Conservation (phyloP, 2,113 vertebrate species). For the Xenopus laevis region DNA sequence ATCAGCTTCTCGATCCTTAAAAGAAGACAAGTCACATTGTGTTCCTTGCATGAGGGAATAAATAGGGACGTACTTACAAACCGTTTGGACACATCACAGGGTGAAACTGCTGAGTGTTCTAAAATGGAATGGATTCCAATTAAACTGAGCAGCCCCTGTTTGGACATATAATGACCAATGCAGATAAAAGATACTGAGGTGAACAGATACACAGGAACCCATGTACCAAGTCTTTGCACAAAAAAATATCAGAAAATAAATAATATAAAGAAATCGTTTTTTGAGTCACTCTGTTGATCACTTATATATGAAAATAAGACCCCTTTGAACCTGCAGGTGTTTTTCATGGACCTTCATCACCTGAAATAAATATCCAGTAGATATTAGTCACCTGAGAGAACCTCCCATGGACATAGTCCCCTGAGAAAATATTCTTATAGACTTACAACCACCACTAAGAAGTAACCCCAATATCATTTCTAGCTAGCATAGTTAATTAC, state of each 20-base stretch:
- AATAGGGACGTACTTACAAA: conserved; percentile 44
- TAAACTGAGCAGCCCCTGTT: conserved; percentile 24
- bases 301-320: too few species aligned
- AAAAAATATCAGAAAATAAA: background rate
- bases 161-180: conserved; percentile 24
- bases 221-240: background rate
- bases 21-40: conserved; percentile 43
- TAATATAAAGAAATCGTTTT: background rate
- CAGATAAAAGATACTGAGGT: conserved; percentile 10
- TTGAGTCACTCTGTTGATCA: too few species aligned
- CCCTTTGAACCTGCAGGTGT: too few species aligned
- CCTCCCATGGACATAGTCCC: too few species aligned
- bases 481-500: too few species aligned
- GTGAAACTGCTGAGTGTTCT: conserved; percentile 37
- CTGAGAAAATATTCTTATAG: too few species aligned
- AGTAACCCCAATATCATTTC: too few species aligned
- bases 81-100: conserved; percentile 30
- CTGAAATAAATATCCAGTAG: too few species aligned
- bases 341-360: too few species aligned
- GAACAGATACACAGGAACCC: background rate
- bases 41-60: conserved; percentile 42
- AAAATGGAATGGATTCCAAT: conserved; percentile 37
- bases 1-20: conserved; percentile 41
- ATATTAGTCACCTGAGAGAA: too few species aligned
- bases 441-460: too few species aligned